Evolutionary conservation across 2,888 invertebrate species (phyloP).

Genomic region (Euphydryas editha): DNA sequence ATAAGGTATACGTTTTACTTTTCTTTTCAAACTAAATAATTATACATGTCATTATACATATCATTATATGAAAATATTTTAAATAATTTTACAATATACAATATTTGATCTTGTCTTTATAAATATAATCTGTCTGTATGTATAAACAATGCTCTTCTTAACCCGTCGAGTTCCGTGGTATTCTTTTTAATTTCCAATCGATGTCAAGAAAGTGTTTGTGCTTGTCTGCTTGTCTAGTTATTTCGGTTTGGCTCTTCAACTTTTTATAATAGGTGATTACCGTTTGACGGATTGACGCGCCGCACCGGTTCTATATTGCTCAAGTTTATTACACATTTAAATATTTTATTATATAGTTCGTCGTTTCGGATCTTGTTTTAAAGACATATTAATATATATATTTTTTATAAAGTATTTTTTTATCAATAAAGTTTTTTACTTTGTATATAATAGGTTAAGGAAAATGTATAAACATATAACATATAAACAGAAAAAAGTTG

Average conservation of each 20-base stretch:
- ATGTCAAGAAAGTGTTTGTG: constrained; percentile 30
- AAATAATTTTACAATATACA: neutral
- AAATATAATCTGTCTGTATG: neutral
- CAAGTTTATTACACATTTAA: constrained; percentile 34
- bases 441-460: neutral
- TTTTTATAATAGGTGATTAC: constrained; percentile 42
- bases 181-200: constrained; percentile 21
- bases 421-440: neutral
- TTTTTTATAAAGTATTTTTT: neutral
- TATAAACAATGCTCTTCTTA: neutral
- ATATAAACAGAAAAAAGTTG: too few species aligned
- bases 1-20: neutral
- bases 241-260: constrained; percentile 25
- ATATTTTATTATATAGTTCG: constrained; percentile 32
- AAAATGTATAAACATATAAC: too few species aligned
- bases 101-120: neutral
- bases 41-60: too few species aligned
- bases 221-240: constrained; percentile 33
- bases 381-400: neutral
- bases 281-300: constrained; percentile 41
- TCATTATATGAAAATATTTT: too few species aligned
- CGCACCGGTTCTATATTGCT: constrained; percentile 34
- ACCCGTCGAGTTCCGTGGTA: neutral
- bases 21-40: neutral
- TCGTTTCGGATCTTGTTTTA: constrained; percentile 22